A percentile compares a stretch with the other conserved stretches of the same genome.
Evolutionary conservation across 2,888 invertebrate genomes (phyloP).

Genomic region (Caenorhabditis parvicauda): DNA sequence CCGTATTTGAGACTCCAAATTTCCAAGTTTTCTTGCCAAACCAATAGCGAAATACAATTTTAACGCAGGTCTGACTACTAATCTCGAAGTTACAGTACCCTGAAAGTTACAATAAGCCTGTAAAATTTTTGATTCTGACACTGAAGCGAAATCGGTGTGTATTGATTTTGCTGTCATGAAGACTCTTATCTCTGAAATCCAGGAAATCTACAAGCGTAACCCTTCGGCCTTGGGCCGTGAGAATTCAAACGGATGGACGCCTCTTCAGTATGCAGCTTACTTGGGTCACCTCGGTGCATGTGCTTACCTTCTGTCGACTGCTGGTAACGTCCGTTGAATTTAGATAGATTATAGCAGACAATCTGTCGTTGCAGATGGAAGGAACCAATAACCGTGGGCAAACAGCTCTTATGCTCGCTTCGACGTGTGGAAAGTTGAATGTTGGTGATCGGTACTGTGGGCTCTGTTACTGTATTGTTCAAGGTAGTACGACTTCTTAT

Average conservation of each 20-base stretch:
- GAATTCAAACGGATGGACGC: conserved; percentile 81
- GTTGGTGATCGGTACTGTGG: neutral
- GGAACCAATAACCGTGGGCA: conserved; percentile 38
- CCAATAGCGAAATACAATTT: no score
- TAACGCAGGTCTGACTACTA: no score
- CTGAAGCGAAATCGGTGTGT: no score
- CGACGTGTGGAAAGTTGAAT: conserved; percentile 67
- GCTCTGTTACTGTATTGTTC: neutral
- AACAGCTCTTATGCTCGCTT: conserved; percentile 67
- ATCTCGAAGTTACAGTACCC: no score
- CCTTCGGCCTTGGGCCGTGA: conserved; percentile 14
- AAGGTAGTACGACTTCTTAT: conserved; percentile 26
- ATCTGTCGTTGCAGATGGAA: conserved; percentile 35
- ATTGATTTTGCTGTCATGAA: no score
- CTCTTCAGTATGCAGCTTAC: conserved; percentile 90
- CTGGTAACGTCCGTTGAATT: conserved; percentile 69
- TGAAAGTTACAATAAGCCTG: no score
- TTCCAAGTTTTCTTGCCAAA: no score
- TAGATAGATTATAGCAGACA: neutral
- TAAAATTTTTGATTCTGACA: no score
- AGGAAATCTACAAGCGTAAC: no score
- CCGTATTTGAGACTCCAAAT: no score
- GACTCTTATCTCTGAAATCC: no score
- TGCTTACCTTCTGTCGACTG: conserved; percentile 79
- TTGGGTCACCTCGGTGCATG: conserved; percentile 85